phyloP scores from a whole-genome alignment of 2,113 vertebrate genomes.

The Poeciliopsis retropinna region DNA sequence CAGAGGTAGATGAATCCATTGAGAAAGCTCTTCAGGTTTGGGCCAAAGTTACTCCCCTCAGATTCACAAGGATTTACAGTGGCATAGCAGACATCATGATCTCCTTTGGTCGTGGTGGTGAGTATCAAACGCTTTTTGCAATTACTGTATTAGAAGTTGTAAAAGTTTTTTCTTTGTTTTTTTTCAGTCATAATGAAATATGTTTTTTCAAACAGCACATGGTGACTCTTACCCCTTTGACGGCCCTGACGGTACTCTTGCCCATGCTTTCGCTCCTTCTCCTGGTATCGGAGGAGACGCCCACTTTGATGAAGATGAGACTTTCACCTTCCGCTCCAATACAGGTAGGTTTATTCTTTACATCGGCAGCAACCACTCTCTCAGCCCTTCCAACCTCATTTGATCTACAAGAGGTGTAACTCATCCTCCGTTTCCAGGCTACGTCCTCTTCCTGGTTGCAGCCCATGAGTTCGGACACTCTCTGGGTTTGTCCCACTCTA shows the following conservation, averaged over 20 bases:
- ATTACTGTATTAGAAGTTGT: too few relatives aligned
- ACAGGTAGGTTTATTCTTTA: conserved; percentile 58
- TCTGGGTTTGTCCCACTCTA: conserved; percentile 89
- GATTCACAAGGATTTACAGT: conserved; percentile 76
- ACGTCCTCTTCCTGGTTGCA: conserved; percentile 88
- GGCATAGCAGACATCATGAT: conserved; percentile 88
- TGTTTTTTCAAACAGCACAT: conserved; percentile 80
- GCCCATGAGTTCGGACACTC: conserved; percentile 97
- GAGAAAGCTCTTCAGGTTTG: conserved; percentile 84
- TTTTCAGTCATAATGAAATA: too few relatives aligned
- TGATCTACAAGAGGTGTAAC: background rate
- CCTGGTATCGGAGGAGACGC: conserved; percentile 83
- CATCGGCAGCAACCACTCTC: too few relatives aligned
- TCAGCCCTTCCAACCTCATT: too few relatives aligned
- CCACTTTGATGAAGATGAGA: conserved; percentile 92
- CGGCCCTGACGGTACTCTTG: conserved; percentile 77
- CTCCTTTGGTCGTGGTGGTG: conserved; percentile 82
- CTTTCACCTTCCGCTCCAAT: conserved; percentile 67
- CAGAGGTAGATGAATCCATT: conserved; percentile 81
- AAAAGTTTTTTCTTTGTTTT: too few relatives aligned
- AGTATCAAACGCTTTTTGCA: conserved; percentile 15
- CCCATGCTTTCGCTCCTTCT: conserved; percentile 86
- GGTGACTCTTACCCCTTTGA: conserved; percentile 84
- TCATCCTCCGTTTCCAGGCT: conserved; percentile 71
- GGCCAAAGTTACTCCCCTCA: conserved; percentile 83